These are phyloP conservation scores for Agapornis canus DNA, from an alignment of 2,797 vertebrate genomes.

Conservation along the genomic window DNA sequence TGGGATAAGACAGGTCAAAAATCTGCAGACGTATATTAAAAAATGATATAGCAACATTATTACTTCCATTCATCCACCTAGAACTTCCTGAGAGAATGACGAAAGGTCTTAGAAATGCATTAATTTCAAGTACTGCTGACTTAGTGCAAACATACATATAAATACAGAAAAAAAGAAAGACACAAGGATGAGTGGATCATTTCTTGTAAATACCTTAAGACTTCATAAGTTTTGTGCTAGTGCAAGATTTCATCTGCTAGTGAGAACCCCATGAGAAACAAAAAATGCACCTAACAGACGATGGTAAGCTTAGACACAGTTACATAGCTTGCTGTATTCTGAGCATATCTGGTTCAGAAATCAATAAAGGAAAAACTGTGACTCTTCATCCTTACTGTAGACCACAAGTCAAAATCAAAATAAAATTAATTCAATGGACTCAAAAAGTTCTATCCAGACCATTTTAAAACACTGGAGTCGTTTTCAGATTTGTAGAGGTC, in stretches of 20 bases:
- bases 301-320: neutral
- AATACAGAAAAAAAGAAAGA: neutral
- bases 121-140: conserved; percentile 14
- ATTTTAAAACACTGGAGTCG: neutral
- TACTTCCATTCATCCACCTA: neutral
- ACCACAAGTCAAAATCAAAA: neutral
- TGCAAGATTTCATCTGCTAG: neutral
- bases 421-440: neutral
- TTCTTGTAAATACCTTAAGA: neutral
- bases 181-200: neutral
- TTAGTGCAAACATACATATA: neutral
- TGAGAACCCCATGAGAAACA: neutral
- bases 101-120: conserved; percentile 8
- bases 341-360: neutral
- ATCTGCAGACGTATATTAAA: neutral
- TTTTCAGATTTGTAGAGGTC: neutral
- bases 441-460: neutral
- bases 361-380: neutral
- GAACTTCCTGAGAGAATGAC: conserved; percentile 16
- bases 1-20: neutral
- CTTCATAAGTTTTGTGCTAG: neutral
- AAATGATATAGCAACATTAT: neutral
- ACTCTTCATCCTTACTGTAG: neutral
- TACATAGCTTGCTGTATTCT: neutral
- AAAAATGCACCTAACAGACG: neutral